A percentile compares a stretch with the other conserved stretches of the same genome.
These are phyloP conservation scores for Typhlichthys eigenmanni DNA, from an alignment of 2,797 vertebrate genomes.

Conservation along the genomic window DNA sequence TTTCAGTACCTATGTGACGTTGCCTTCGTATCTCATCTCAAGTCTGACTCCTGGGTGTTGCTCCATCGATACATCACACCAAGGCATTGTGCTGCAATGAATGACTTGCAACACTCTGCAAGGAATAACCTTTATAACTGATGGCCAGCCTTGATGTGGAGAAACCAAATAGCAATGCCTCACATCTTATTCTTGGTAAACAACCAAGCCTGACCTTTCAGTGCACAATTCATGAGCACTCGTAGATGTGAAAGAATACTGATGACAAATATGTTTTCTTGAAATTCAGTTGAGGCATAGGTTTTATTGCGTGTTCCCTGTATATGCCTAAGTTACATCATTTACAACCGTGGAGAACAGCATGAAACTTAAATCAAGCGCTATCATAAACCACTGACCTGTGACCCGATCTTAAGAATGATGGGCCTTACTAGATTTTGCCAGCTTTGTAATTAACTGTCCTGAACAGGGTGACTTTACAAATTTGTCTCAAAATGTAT, in stretches of 20 bases:
- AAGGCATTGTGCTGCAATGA: slow-evolving; percentile 30
- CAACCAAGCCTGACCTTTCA: slow-evolving; percentile 35
- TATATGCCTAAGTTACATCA: slow-evolving; percentile 27
- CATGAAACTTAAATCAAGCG: slow-evolving; percentile 55
- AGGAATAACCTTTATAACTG: slow-evolving; percentile 43
- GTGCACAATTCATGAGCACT: slow-evolving; percentile 7
- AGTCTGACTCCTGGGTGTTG: slow-evolving; percentile 22
- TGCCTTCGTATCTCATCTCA: slow-evolving; percentile 19
- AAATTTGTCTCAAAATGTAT: slow-evolving; percentile 59
- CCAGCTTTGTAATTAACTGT: slow-evolving; percentile 71
- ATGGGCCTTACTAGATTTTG: slow-evolving; percentile 56
- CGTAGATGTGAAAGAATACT: slow-evolving; percentile 7
- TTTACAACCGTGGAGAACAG: slow-evolving; percentile 25
- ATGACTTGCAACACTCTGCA: slow-evolving; percentile 26
- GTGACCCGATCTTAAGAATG: slow-evolving; percentile 66
- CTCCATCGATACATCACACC: slow-evolving; percentile 25
- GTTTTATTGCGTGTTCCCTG: neutral
- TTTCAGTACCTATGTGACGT: neutral
- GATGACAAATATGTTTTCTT: neutral
- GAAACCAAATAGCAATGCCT: slow-evolving; percentile 18
- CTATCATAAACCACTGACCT: slow-evolving; percentile 64
- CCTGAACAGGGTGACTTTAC: slow-evolving; percentile 69
- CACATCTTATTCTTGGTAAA: slow-evolving; percentile 21
- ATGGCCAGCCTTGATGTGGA: slow-evolving; percentile 23
- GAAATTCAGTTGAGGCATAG: neutral